These are phyloP conservation scores for Aspidoscelis tigris DNA, from an alignment of 2,113 vertebrate genomes.

Conservation along the genomic window DNA sequence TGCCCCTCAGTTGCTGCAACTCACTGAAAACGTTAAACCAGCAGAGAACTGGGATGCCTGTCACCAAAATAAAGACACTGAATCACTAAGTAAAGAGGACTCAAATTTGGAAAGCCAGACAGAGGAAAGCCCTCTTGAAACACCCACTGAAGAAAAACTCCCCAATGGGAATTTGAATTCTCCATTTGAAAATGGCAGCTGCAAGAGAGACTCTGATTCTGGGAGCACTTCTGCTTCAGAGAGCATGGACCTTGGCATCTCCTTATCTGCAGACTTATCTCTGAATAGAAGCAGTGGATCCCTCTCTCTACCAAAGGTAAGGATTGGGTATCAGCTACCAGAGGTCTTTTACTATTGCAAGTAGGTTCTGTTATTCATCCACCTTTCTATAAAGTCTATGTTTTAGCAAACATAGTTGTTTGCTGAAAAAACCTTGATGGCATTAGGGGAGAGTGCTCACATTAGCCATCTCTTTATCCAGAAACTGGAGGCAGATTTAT, in stretches of 20 bases:
- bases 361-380: neutral
- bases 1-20: slow-evolving; percentile 32
- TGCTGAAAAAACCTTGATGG: neutral
- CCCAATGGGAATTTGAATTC: slow-evolving; percentile 72
- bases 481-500: neutral
- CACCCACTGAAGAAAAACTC: slow-evolving; percentile 58
- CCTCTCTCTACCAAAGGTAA: slow-evolving; percentile 83
- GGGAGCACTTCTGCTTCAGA: slow-evolving; percentile 84
- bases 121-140: slow-evolving; percentile 72
- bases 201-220: slow-evolving; percentile 80
- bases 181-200: slow-evolving; percentile 44
- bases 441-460: neutral
- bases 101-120: slow-evolving; percentile 54
- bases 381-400: neutral
- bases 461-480: neutral
- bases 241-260: slow-evolving; percentile 81
- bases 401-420: neutral
- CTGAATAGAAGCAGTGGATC: slow-evolving; percentile 82
- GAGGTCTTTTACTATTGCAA: neutral
- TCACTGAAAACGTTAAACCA: slow-evolving; percentile 50
- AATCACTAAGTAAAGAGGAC: slow-evolving; percentile 31
- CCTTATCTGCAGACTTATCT: slow-evolving; percentile 79
- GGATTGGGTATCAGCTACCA: neutral
- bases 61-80: slow-evolving; percentile 33
- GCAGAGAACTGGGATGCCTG: neutral